These are phyloP conservation scores for Seriola dumerili DNA, from an alignment of 2,113 vertebrate species.

Conservation along the genomic window DNA sequence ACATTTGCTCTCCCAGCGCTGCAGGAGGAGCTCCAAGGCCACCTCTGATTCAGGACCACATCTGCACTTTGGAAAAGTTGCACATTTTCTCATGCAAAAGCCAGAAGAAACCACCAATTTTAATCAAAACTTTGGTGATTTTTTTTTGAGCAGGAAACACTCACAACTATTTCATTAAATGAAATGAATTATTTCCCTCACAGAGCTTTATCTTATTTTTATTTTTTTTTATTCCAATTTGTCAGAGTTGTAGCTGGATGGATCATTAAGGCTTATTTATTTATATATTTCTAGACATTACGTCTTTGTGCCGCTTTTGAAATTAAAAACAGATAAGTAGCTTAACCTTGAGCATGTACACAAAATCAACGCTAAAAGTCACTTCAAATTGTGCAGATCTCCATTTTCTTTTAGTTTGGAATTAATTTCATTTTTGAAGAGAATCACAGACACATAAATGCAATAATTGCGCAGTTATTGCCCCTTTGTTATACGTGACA, in stretches of 20 bases:
- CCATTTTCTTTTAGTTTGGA: neutral
- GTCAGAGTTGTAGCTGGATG: conserved; percentile 5
- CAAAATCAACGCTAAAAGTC: neutral
- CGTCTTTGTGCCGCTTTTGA: neutral
- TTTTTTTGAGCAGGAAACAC: conserved; percentile 47
- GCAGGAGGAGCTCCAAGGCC: conserved; percentile 29
- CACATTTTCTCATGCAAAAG: conserved; percentile 22
- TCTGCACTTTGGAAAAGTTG: conserved; percentile 32
- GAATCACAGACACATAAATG: neutral
- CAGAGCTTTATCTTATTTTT: neutral
- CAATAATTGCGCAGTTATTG: neutral
- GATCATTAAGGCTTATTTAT: neutral
- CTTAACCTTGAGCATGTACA: neutral
- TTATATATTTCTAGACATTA: neutral
- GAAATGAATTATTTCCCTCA: neutral
- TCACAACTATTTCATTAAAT: conserved; percentile 12
- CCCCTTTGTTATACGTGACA: neutral
- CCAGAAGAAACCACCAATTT: conserved; percentile 18
- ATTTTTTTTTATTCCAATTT: conserved; percentile 5
- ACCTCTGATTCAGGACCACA: conserved; percentile 37
- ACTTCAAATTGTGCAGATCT: neutral
- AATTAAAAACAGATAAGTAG: conserved; percentile 20
- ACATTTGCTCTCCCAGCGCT: conserved; percentile 24
- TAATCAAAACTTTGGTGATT: conserved; percentile 54
- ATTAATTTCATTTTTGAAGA: neutral